Percentiles rank a stretch among this genome's conserved stretches.
Evolutionary conservation across 2,888 invertebrate genomes (phyloP).

Genomic region (Ceraclea dissimilis): DNA sequence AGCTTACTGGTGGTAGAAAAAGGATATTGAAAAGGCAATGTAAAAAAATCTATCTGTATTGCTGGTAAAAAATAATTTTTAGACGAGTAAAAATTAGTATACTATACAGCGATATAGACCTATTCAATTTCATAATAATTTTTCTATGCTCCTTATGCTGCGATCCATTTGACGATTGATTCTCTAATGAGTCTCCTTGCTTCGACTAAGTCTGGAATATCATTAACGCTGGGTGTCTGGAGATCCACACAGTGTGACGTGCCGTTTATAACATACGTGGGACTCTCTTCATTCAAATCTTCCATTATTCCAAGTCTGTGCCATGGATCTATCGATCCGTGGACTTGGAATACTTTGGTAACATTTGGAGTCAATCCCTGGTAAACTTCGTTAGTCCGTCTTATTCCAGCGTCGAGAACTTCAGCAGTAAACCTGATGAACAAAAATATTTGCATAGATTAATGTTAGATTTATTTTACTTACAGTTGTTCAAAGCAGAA

Average conservation of each 20-base stretch:
- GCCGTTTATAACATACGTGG: conserved; percentile 17
- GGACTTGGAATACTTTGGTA: conserved; percentile 50
- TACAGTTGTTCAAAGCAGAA: too few species aligned
- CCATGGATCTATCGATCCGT: conserved; percentile 52
- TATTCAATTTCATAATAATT: too few species aligned
- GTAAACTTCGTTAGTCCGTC: conserved; percentile 45
- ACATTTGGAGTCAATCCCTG: conserved; percentile 44
- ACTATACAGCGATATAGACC: too few species aligned
- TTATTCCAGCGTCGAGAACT: conserved; percentile 38
- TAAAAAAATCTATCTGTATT: too few species aligned
- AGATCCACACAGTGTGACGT: conserved; percentile 20
- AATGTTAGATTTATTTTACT: too few species aligned
- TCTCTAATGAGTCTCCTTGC: conserved; percentile 7
- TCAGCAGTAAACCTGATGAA: conserved; percentile 35
- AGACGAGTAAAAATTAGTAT: too few species aligned
- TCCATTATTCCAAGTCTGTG: conserved; percentile 46
- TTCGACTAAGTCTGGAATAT: conserved; percentile 5
- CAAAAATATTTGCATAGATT: neutral
- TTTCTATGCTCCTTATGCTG: too few species aligned
- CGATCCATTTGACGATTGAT: conserved; percentile 8
- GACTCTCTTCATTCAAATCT: conserved; percentile 14
- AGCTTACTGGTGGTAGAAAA: too few species aligned
- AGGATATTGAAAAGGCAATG: too few species aligned
- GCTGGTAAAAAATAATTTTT: too few species aligned
- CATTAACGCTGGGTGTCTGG: neutral